These are phyloP conservation scores for Crepidodera aurea DNA, from an alignment of 2,888 invertebrate species.

Conservation along the genomic window DNA sequence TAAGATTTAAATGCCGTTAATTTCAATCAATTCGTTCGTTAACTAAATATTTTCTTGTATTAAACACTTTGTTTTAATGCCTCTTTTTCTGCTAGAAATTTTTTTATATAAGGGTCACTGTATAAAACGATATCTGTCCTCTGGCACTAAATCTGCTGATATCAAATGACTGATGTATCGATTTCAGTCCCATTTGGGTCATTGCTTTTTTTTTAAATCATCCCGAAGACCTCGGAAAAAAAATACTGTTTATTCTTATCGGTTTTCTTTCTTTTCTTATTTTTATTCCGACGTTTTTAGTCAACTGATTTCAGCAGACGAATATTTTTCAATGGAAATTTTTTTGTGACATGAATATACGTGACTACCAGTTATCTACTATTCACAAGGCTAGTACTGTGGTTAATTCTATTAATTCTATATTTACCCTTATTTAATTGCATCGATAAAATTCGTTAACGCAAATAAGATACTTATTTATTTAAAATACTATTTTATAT, in stretches of 20 bases:
- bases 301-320: conserved; percentile 15
- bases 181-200: neutral
- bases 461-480: neutral
- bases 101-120: too few relatives aligned
- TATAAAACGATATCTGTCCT: neutral
- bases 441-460: too few relatives aligned
- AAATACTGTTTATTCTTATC: neutral
- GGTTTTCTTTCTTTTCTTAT: neutral
- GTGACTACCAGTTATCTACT: conserved; percentile 36
- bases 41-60: too few relatives aligned
- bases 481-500: neutral
- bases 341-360: conserved; percentile 36
- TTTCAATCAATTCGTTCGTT: too few relatives aligned
- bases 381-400: conserved; percentile 25
- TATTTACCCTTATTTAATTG: neutral
- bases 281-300: neutral
- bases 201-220: too few relatives aligned
- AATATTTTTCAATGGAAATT: neutral
- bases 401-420: neutral
- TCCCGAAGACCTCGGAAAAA: neutral
- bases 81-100: too few relatives aligned
- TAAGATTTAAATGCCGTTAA: too few relatives aligned
- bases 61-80: too few relatives aligned
- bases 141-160: conserved; percentile 3
- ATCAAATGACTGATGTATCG: conserved; percentile 13